phyloP scores from a whole-genome alignment of 1,140 invertebrate genomes.

The Manduca sexta region DNA sequence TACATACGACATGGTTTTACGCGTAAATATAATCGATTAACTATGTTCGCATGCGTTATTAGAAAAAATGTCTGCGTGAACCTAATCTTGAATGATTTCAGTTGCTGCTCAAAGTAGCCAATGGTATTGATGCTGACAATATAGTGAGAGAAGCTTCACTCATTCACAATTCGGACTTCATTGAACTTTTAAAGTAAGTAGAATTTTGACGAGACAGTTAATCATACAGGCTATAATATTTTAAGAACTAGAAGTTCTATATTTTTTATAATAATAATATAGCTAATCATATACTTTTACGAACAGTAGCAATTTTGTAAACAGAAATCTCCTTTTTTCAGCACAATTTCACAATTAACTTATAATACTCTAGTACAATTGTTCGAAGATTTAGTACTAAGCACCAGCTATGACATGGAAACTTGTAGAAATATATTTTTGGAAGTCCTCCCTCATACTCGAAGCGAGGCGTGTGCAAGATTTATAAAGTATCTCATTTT shows the following conservation, averaged over 20 bases:
- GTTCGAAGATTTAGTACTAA: slow-evolving; percentile 74
- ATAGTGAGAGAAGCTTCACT: slow-evolving; percentile 45
- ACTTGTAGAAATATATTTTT: slow-evolving; percentile 81
- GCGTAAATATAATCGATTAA: too few species aligned
- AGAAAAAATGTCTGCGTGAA: not conserved
- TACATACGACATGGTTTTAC: too few species aligned
- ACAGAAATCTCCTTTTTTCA: slow-evolving; percentile 25
- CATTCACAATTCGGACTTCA: slow-evolving; percentile 56
- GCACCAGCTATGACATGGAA: slow-evolving; percentile 78
- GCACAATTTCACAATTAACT: slow-evolving; percentile 72
- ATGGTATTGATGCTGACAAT: slow-evolving; percentile 57
- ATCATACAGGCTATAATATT: too few species aligned
- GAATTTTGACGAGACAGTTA: not conserved
- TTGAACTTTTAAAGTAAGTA: slow-evolving; percentile 51
- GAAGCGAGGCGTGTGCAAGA: slow-evolving; percentile 76
- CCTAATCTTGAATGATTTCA: slow-evolving; percentile 22
- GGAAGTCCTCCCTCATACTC: slow-evolving; percentile 81
- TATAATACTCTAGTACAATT: slow-evolving; percentile 69
- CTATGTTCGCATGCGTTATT: too few species aligned
- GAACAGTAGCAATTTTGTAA: too few species aligned
- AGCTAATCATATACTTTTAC: too few species aligned
- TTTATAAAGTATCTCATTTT: slow-evolving; percentile 79
- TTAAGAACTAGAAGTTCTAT: too few species aligned
- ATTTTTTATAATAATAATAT: too few species aligned
- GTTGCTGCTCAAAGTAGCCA: slow-evolving; percentile 52